Evolutionary conservation across 2,113 vertebrate species (phyloP).

Genomic region (Stegastes partitus): DNA sequence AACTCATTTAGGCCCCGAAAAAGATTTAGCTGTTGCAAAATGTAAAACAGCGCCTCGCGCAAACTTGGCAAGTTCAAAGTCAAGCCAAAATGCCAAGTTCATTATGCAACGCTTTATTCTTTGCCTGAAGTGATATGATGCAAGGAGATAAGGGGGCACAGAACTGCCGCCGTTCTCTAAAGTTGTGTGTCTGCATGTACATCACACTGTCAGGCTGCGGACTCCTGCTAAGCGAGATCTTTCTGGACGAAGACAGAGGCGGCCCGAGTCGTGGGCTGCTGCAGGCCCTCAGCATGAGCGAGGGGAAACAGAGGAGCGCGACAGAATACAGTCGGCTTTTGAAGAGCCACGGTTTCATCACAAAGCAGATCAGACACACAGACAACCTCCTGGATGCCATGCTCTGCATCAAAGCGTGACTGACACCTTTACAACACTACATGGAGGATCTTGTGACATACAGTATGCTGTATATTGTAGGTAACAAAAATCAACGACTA

Average conservation of each 20-base stretch:
- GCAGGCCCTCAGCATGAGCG: slow-evolving; percentile 90
- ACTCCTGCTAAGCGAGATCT: slow-evolving; percentile 90
- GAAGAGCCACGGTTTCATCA: slow-evolving; percentile 85
- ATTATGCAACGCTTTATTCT: slow-evolving; percentile 3
- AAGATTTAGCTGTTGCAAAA: no score
- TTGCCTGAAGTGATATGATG: slow-evolving; percentile 9
- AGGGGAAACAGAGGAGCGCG: slow-evolving; percentile 88
- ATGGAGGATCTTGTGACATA: neutral
- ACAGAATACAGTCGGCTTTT: slow-evolving; percentile 87
- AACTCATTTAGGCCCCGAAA: no score
- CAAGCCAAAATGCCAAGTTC: neutral
- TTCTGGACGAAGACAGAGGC: slow-evolving; percentile 85
- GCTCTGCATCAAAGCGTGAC: slow-evolving; percentile 84
- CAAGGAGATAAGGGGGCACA: neutral
- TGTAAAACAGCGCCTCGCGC: no score
- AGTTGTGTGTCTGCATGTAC: slow-evolving; percentile 19
- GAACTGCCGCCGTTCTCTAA: slow-evolving; percentile 9
- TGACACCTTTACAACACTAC: no score
- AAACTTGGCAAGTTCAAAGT: neutral
- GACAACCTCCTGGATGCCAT: slow-evolving; percentile 87
- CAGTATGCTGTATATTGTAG: neutral
- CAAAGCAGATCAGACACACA: slow-evolving; percentile 81
- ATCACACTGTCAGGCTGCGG: slow-evolving; percentile 82
- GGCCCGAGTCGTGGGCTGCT: slow-evolving; percentile 85
- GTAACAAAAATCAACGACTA: neutral